Evolutionary conservation across 2,113 vertebrate species (phyloP).

Genomic region (Aptenodytes forsteri): DNA sequence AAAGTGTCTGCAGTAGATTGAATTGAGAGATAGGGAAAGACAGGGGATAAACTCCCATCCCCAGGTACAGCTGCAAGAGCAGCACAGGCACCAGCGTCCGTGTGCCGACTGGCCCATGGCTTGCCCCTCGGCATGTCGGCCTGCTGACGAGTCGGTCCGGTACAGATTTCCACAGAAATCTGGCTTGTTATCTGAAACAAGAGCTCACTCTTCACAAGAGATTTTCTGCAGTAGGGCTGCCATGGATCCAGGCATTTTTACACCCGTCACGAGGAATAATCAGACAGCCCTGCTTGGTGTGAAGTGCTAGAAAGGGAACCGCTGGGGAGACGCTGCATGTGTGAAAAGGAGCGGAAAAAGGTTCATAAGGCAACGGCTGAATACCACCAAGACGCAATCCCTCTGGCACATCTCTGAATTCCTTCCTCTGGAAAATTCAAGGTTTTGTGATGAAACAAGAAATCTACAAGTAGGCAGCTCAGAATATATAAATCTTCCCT

Average conservation of each 20-base stretch:
- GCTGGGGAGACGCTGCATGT: neutral
- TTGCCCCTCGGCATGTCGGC: neutral
- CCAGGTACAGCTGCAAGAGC: neutral
- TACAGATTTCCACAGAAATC: neutral
- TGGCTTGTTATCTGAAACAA: slow-evolving; percentile 15
- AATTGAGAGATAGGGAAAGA: neutral
- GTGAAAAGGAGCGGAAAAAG: neutral
- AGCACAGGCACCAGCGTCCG: neutral
- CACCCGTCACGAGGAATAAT: slow-evolving; percentile 1
- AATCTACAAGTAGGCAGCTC: neutral
- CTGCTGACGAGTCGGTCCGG: neutral
- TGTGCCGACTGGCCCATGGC: neutral
- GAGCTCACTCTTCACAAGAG: slow-evolving; percentile 14
- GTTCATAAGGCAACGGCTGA: neutral
- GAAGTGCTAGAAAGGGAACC: neutral
- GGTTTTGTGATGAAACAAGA: neutral
- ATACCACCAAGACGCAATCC: neutral
- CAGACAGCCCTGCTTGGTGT: neutral
- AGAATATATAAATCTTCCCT: neutral
- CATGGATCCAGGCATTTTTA: slow-evolving; percentile 38
- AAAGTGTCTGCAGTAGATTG: neutral
- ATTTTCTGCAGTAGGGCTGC: slow-evolving; percentile 32
- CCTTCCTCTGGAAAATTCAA: neutral
- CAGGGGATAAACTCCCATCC: neutral
- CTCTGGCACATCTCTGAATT: neutral